phyloP scores from a whole-genome alignment of 1,140 invertebrate genomes.

The Ips nitidus region DNA sequence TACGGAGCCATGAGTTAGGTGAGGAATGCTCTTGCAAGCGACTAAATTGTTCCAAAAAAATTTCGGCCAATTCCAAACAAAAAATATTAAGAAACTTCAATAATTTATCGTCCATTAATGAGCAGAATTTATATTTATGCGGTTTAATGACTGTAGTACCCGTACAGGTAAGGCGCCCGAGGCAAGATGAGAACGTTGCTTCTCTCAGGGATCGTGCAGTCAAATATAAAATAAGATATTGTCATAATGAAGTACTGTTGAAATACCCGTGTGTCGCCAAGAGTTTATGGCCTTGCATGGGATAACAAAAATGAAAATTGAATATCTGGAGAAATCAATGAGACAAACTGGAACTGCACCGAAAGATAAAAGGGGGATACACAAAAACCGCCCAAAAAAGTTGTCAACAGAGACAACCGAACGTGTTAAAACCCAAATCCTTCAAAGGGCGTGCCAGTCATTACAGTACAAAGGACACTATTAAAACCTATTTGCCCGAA shows the following conservation, averaged over 20 bases:
- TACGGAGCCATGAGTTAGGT: slow-evolving; percentile 12
- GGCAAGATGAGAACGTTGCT: slow-evolving; percentile 7
- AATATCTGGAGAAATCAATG: slow-evolving; percentile 3
- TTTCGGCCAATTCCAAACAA: neutral
- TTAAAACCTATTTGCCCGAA: slow-evolving; percentile 16
- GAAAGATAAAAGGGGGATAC: slow-evolving; percentile 4
- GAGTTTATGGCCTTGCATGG: slow-evolving; percentile 2
- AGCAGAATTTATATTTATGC: slow-evolving; percentile 31
- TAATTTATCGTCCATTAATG: slow-evolving; percentile 8
- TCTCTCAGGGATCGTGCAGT: neutral
- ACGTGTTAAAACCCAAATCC: slow-evolving; percentile 16
- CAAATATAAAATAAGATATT: neutral
- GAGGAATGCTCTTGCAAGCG: slow-evolving; percentile 14
- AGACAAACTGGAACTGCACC: slow-evolving; percentile 11
- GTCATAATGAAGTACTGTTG: neutral
- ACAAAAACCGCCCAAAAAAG: slow-evolving; percentile 6
- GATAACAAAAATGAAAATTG: slow-evolving; percentile 13
- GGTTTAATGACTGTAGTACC: slow-evolving; percentile 24
- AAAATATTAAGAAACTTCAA: slow-evolving; percentile 23
- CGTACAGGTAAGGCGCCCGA: slow-evolving; percentile 12
- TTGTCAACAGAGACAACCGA: slow-evolving; percentile 14
- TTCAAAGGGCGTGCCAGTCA: neutral
- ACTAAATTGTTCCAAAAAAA: slow-evolving; percentile 28
- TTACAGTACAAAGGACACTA: neutral
- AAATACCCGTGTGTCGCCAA: neutral